Percentiles rank a stretch among this genome's conserved stretches.
phyloP scores from a whole-genome alignment of 2,113 vertebrate genomes.

The Mormyrus lacerda region DNA sequence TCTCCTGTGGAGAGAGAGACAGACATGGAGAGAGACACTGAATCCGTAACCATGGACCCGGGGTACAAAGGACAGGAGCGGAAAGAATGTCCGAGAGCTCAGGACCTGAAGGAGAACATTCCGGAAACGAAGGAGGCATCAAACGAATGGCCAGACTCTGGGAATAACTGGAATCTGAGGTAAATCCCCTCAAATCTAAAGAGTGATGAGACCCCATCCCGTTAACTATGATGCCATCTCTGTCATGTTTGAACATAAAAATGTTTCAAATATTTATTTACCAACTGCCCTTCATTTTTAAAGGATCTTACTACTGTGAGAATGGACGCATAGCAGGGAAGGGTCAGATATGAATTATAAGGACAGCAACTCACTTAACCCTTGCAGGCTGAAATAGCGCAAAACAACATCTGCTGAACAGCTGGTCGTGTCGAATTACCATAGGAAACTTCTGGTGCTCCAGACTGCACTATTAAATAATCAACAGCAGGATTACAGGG shows the following conservation, averaged over 20 bases:
- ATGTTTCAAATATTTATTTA: background rate
- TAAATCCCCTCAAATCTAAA: background rate
- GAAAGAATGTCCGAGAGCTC: background rate
- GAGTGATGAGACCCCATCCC: background rate
- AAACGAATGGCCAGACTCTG: background rate
- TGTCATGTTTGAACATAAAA: background rate
- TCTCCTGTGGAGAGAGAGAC: conserved; percentile 69
- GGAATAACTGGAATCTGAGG: background rate
- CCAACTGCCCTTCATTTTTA: background rate
- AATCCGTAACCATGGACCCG: background rate
- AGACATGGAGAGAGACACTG: background rate
- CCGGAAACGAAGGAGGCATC: background rate
- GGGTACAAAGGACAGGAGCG: background rate
- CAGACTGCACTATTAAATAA: conserved; percentile 52
- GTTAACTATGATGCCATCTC: background rate
- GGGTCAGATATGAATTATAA: conserved; percentile 24
- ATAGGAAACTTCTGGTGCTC: conserved; percentile 52
- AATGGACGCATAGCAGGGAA: conserved; percentile 7
- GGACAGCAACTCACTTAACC: conserved; percentile 42
- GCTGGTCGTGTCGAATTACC: conserved; percentile 56
- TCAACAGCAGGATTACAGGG: conserved; percentile 60
- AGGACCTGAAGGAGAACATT: background rate
- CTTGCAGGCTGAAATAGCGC: conserved; percentile 43
- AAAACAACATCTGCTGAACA: conserved; percentile 67
- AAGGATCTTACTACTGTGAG: background rate